phyloP scores from a whole-genome alignment of 2,113 vertebrate species.

The Charadrius vociferus region DNA sequence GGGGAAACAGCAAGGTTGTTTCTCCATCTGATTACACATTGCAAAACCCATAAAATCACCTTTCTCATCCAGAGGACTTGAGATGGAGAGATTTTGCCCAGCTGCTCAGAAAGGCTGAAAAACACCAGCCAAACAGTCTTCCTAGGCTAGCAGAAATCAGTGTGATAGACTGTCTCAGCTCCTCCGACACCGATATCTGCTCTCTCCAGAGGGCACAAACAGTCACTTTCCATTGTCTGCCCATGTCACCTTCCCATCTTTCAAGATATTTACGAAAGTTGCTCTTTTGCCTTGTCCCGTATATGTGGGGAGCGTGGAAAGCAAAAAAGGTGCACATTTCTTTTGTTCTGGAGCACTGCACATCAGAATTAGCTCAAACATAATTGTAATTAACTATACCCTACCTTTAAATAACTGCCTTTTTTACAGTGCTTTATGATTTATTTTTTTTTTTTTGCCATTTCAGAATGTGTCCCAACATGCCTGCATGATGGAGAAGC shows the following conservation, averaged over 20 bases:
- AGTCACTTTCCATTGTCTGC: neutral
- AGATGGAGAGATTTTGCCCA: neutral
- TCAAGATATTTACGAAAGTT: neutral
- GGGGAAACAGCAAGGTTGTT: neutral
- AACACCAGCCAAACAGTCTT: neutral
- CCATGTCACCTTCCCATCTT: neutral
- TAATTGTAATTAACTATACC: neutral
- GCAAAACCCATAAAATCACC: neutral
- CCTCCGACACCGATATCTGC: neutral
- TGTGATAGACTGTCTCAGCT: neutral
- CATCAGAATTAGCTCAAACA: neutral
- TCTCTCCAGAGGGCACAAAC: neutral
- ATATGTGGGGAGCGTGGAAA: fast-evolving
- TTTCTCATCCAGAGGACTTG: neutral
- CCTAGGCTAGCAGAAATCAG: neutral
- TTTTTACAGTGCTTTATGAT: neutral
- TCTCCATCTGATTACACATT: neutral
- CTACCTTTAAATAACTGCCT: neutral
- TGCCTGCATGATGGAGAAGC: neutral
- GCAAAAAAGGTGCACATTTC: neutral
- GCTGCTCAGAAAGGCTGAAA: neutral
- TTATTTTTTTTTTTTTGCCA: fast-evolving
- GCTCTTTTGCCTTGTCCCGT: neutral
- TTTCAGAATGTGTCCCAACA: neutral
- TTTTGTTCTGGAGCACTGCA: neutral